Percentiles rank a stretch among this genome's conserved stretches.
Conservation (phyloP, 2,113 vertebrate genomes). For the Lota lota region DNA sequence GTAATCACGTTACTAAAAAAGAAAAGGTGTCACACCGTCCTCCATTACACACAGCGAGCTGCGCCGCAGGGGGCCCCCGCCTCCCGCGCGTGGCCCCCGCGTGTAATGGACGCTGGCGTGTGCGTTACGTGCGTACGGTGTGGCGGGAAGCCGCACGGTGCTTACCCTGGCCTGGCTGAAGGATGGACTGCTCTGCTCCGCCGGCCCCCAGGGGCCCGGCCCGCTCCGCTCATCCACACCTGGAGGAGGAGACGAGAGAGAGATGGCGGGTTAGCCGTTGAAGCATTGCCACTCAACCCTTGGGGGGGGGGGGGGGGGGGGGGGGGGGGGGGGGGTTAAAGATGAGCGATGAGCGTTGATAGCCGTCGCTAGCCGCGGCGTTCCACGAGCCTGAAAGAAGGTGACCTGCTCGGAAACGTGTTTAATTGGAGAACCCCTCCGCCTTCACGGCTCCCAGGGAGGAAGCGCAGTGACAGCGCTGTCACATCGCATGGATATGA, state of each 20-base stretch:
- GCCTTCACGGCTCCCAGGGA: slow-evolving; percentile 45
- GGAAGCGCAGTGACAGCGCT: slow-evolving; percentile 54
- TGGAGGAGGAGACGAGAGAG: slow-evolving; percentile 55
- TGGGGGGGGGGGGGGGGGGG: no score
- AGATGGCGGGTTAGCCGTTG: slow-evolving; percentile 9
- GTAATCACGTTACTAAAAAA: neutral
- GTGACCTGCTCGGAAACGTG: slow-evolving; percentile 50
- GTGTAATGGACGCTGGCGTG: neutral
- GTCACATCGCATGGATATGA: slow-evolving; percentile 61
- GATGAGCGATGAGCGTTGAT: neutral
- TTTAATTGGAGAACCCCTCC: slow-evolving; percentile 31
- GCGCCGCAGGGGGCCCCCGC: neutral
- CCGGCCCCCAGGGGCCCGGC: slow-evolving; percentile 83
- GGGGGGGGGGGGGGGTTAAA: neutral
- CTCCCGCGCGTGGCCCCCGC: neutral
- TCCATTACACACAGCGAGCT: neutral
- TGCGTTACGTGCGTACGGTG: slow-evolving; percentile 3
- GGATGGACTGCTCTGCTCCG: slow-evolving; percentile 84
- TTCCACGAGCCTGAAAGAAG: neutral
- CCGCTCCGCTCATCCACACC: slow-evolving; percentile 87
- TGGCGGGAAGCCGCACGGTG: neutral
- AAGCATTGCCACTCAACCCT: no score
- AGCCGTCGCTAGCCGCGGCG: no score
- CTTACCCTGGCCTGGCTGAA: slow-evolving; percentile 89
- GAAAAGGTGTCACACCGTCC: neutral